These are phyloP conservation scores for Serinus canaria DNA, from an alignment of 2,113 vertebrate genomes.

Conservation along the genomic window DNA sequence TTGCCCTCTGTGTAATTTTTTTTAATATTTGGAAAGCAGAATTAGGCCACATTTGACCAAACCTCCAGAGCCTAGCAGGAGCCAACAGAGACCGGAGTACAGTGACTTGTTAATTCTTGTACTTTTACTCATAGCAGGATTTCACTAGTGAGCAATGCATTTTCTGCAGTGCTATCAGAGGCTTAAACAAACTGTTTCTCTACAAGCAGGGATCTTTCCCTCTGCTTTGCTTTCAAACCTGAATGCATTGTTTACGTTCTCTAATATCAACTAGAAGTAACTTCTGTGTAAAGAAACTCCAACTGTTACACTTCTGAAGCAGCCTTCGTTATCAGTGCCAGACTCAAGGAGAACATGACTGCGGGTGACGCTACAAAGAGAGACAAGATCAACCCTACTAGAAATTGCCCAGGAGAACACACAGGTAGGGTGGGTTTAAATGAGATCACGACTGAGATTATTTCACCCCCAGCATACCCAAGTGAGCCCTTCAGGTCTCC, in stretches of 20 bases:
- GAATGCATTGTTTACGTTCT: slow-evolving; percentile 17
- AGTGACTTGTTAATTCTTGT: slow-evolving; percentile 41
- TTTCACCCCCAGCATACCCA: background rate
- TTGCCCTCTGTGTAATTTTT: slow-evolving; percentile 55
- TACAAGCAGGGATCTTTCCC: slow-evolving; percentile 7
- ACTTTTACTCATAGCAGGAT: slow-evolving; percentile 2
- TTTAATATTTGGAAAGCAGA: slow-evolving; percentile 61
- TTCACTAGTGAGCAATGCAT: background rate
- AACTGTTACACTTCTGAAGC: slow-evolving; percentile 38
- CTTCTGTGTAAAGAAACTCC: slow-evolving; percentile 20
- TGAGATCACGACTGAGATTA: background rate
- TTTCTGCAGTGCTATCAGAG: background rate
- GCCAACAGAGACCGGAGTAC: background rate
- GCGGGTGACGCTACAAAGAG: background rate
- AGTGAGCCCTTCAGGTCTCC: background rate
- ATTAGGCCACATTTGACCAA: slow-evolving; percentile 61
- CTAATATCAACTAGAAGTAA: slow-evolving; percentile 33
- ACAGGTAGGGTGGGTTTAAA: slow-evolving; percentile 21
- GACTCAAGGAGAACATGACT: background rate
- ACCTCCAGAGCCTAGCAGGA: slow-evolving; percentile 35
- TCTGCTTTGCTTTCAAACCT: background rate
- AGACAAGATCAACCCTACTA: background rate
- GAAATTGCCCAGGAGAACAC: slow-evolving; percentile 23
- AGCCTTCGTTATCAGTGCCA: background rate
- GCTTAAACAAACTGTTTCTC: background rate